Evolutionary conservation across 2,888 invertebrate genomes (phyloP).

Genomic region (Drosophila niveifrons): DNA sequence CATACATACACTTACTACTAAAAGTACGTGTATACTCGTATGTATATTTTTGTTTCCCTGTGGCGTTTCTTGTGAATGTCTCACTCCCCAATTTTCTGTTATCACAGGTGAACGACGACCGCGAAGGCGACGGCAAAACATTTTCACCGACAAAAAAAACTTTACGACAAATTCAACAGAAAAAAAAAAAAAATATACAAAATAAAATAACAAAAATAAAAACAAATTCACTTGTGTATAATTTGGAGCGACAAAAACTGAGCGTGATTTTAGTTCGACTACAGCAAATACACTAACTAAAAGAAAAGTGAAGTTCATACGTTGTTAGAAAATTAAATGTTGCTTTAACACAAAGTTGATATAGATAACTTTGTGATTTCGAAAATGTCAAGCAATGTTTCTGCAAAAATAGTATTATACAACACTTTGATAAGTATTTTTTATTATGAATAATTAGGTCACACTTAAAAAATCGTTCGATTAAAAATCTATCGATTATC

Average conservation of each 20-base stretch:
- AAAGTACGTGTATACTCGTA: neutral
- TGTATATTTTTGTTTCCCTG: neutral
- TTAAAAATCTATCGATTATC: too few species aligned
- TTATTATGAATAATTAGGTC: too few species aligned
- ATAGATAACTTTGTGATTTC: too few species aligned
- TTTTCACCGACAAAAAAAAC: slow-evolving; percentile 8
- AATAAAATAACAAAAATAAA: slow-evolving; percentile 27
- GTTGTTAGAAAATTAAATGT: too few species aligned
- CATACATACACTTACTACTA: neutral
- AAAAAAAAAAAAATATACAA: neutral
- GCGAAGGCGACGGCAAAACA: neutral
- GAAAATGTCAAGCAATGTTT: too few species aligned
- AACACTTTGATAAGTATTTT: too few species aligned
- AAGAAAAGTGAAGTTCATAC: neutral
- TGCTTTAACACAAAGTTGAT: too few species aligned
- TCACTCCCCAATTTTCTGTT: slow-evolving; percentile 12
- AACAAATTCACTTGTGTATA: slow-evolving; percentile 50
- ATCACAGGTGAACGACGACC: slow-evolving; percentile 53
- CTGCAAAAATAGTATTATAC: too few species aligned
- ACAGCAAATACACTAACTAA: slow-evolving; percentile 2
- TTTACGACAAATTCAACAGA: slow-evolving; percentile 24
- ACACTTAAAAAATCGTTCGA: too few species aligned
- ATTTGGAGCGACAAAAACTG: slow-evolving; percentile 37
- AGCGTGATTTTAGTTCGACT: slow-evolving; percentile 1
- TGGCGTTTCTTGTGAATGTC: slow-evolving; percentile 11